phyloP scores from a whole-genome alignment of 2,888 invertebrate genomes.

The Pyrrhopygopsis socrates region DNA sequence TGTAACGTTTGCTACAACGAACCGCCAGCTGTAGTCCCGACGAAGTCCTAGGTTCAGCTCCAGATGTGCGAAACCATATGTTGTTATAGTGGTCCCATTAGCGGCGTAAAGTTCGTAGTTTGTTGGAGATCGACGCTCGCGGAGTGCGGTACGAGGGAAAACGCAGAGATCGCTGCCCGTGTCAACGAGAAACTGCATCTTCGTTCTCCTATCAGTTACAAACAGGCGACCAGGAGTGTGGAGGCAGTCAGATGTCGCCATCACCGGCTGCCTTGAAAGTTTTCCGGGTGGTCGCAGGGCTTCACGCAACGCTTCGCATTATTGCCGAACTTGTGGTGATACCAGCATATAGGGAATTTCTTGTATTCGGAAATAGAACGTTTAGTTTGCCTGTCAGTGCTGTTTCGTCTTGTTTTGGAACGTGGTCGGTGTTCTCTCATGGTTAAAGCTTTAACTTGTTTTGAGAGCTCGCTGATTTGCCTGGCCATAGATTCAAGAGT shows the following conservation, averaged over 20 bases:
- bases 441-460: too few species aligned
- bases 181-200: constrained; percentile 77
- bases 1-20: constrained; percentile 87
- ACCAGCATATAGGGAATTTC: constrained; percentile 57
- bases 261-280: constrained; percentile 82
- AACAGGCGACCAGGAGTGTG: constrained; percentile 80
- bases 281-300: constrained; percentile 72
- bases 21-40: constrained; percentile 83
- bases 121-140: constrained; percentile 10
- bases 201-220: constrained; percentile 78
- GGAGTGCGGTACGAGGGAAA: constrained; percentile 47
- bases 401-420: not conserved
- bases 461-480: too few species aligned
- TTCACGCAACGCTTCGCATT: constrained; percentile 63
- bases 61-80: constrained; percentile 62
- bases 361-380: not conserved
- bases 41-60: constrained; percentile 65
- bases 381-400: not conserved
- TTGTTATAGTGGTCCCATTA: constrained; percentile 85
- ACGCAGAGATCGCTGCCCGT: constrained; percentile 73
- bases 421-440: too few species aligned
- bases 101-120: constrained; percentile 86
- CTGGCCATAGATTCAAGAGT: not conserved
- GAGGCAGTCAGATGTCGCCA: constrained; percentile 82
- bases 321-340: constrained; percentile 64